These are phyloP conservation scores for Aphis gossypii DNA, from an alignment of 1,140 invertebrate species.

Conservation along the genomic window DNA sequence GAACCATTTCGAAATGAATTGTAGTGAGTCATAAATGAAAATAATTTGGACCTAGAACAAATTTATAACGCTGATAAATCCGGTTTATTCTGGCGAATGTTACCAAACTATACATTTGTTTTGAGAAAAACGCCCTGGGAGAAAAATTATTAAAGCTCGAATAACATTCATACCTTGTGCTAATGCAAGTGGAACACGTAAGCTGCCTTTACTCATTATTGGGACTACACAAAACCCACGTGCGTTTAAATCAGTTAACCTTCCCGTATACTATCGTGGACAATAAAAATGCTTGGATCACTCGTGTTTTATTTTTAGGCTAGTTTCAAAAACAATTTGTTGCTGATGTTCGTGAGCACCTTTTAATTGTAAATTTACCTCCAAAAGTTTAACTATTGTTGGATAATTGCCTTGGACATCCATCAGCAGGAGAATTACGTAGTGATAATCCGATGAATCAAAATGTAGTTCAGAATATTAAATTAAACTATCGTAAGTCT, in stretches of 20 bases:
- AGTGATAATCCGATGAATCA: neutral
- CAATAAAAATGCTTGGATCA: neutral
- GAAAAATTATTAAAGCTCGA: neutral
- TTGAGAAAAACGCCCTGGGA: neutral
- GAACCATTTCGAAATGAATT: neutral
- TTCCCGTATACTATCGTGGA: constrained; percentile 2
- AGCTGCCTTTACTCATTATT: constrained; percentile 61
- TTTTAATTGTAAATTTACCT: neutral
- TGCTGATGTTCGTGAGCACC: neutral
- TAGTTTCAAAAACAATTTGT: neutral
- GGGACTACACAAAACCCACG: constrained; percentile 63
- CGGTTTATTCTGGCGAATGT: neutral
- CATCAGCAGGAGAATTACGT: neutral
- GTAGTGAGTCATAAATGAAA: constrained; percentile 3
- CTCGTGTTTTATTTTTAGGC: neutral
- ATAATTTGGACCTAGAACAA: neutral
- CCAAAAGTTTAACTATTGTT: no score
- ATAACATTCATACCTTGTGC: neutral
- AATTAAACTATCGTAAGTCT: constrained; percentile 22
- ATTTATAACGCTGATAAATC: no score
- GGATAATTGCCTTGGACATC: no score
- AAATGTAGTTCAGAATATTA: neutral
- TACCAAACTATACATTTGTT: neutral
- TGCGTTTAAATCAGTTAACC: constrained; percentile 60
- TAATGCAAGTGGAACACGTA: neutral